Percentiles rank a stretch among this genome's conserved stretches.
Conservation (phyloP, 1,140 invertebrate genomes). For the Trichonephila clavata region DNA sequence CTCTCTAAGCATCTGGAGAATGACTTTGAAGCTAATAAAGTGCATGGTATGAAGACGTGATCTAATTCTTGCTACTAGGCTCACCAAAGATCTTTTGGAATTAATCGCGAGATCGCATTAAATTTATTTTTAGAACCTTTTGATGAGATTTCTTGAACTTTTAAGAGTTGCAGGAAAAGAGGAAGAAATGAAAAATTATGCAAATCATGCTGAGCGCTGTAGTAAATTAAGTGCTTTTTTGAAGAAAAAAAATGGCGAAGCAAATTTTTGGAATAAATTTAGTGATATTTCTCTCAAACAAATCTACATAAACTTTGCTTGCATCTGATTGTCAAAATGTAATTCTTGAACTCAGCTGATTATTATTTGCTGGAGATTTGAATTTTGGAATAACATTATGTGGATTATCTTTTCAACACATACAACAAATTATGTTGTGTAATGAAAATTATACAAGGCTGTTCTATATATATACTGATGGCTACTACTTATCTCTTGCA, state of each 20-base stretch:
- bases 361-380: too few relatives aligned
- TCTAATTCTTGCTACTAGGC: constrained; percentile 27
- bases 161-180: not conserved
- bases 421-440: too few relatives aligned
- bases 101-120: constrained; percentile 53
- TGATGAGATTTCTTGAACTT: constrained; percentile 33
- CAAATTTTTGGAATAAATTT: too few relatives aligned
- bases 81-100: not conserved
- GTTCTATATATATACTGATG: too few relatives aligned
- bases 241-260: not conserved
- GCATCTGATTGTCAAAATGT: too few relatives aligned
- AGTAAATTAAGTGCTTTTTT: constrained; percentile 28
- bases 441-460: too few relatives aligned
- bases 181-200: not conserved
- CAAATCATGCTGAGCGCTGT: not conserved
- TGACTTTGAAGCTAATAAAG: not conserved
- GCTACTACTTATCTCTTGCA: too few relatives aligned
- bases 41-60: constrained; percentile 40
- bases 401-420: too few relatives aligned
- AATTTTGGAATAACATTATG: too few relatives aligned
- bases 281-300: too few relatives aligned
- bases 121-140: constrained; percentile 11
- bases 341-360: too few relatives aligned
- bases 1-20: not conserved
- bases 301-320: too few relatives aligned